Evolutionary conservation across 2,797 vertebrate species (phyloP).

Genomic region (Hephaestus fuliginosus): DNA sequence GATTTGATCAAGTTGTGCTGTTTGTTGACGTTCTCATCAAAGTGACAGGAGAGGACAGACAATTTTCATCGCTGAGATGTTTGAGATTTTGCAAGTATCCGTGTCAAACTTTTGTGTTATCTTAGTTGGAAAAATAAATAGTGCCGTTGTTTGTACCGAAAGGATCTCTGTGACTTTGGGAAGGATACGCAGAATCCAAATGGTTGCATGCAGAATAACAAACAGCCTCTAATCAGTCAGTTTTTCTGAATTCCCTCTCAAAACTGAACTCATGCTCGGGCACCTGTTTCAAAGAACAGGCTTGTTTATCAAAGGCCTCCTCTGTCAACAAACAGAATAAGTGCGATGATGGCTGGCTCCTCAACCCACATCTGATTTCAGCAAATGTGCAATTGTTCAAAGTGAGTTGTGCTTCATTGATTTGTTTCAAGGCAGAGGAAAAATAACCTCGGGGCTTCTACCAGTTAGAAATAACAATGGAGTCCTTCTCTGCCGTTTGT

Average conservation of each 20-base stretch:
- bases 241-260: constrained; percentile 62
- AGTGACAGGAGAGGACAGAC: constrained; percentile 44
- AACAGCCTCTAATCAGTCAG: constrained; percentile 72
- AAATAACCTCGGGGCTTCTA: constrained; percentile 85
- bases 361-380: constrained; percentile 83
- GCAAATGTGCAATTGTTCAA: constrained; percentile 86
- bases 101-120: constrained; percentile 37
- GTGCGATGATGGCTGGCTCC: constrained; percentile 74
- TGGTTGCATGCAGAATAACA: constrained; percentile 73
- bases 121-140: constrained; percentile 46
- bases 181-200: constrained; percentile 51
- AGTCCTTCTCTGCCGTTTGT: constrained; percentile 78
- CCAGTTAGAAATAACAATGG: constrained; percentile 85
- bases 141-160: constrained; percentile 38
- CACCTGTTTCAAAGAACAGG: constrained; percentile 79
- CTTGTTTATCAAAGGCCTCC: constrained; percentile 80
- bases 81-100: constrained; percentile 47
- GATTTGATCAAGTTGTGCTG: constrained; percentile 25
- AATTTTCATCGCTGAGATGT: constrained; percentile 42
- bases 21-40: constrained; percentile 50
- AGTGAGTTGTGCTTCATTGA: constrained; percentile 85
- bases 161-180: constrained; percentile 60
- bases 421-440: constrained; percentile 85
- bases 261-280: constrained; percentile 70
- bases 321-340: constrained; percentile 81